Conservation (phyloP, 2,113 vertebrate species). For the Gallinago paraguaiae region DNA sequence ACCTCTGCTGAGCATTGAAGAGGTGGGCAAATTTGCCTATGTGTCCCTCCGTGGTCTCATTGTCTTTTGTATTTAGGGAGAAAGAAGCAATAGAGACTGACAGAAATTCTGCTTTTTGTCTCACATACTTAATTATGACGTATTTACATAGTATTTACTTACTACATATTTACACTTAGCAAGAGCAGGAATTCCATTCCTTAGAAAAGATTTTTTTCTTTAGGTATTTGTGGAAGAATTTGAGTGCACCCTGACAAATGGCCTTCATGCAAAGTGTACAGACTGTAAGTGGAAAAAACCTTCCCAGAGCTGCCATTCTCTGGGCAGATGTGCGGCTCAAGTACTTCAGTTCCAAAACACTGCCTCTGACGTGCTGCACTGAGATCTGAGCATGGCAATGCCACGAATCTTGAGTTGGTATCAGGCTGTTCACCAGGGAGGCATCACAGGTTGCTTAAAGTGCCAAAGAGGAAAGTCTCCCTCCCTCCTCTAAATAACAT, state of each 20-base stretch:
- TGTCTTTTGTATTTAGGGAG: background rate
- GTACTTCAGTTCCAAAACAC: background rate
- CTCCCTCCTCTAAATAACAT: background rate
- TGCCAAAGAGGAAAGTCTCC: background rate
- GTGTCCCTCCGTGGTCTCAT: background rate
- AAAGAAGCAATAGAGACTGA: background rate
- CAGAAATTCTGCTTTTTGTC: background rate
- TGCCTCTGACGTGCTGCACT: background rate
- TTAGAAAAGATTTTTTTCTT: background rate
- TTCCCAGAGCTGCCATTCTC: background rate
- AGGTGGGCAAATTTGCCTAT: background rate
- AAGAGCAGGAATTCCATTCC: background rate
- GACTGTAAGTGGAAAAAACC: background rate
- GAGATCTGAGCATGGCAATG: background rate
- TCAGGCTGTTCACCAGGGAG: background rate
- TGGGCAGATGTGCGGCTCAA: background rate
- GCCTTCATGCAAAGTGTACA: background rate
- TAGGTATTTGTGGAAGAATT: background rate
- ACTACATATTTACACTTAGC: no score
- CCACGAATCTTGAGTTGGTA: background rate
- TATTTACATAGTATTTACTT: no score
- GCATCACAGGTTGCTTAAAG: background rate
- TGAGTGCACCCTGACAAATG: background rate
- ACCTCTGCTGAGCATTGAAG: background rate
- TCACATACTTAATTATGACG: no score